These are phyloP conservation scores for Pedetes capensis DNA, from an alignment of 2,113 vertebrate species.

Conservation along the genomic window DNA sequence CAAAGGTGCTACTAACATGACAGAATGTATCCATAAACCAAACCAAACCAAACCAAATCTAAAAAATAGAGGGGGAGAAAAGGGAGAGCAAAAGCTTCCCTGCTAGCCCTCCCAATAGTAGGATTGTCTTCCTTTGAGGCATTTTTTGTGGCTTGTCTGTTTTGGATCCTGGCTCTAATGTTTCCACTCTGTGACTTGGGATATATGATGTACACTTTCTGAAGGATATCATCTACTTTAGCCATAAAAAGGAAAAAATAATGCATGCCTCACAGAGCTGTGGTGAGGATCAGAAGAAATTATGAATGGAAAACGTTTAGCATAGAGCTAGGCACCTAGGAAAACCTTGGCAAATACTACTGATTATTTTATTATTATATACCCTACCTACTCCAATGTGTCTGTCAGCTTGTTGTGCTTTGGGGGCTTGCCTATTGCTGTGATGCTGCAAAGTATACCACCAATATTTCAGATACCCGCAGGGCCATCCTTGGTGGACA, in stretches of 20 bases:
- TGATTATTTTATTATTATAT: background rate
- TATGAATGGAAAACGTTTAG: background rate
- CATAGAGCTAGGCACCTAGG: background rate
- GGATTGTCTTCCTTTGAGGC: background rate
- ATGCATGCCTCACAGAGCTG: background rate
- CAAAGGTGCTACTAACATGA: background rate
- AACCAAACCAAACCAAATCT: background rate
- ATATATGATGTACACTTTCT: background rate
- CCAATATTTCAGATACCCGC: too few species aligned
- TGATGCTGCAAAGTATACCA: too few species aligned
- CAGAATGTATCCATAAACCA: background rate
- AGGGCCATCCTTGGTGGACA: too few species aligned
- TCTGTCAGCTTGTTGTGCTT: too few species aligned
- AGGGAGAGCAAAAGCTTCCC: background rate
- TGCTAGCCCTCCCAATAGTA: too few species aligned
- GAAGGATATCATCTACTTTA: background rate
- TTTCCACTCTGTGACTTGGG: background rate
- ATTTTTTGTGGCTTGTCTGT: background rate
- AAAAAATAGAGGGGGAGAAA: background rate
- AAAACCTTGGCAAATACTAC: background rate
- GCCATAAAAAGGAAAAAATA: background rate
- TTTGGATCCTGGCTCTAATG: background rate
- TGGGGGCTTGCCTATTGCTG: too few species aligned
- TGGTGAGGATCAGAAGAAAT: background rate
- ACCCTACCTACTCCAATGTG: background rate